Conservation (phyloP, 2,797 vertebrate species). For the Sandelia bainsii region DNA sequence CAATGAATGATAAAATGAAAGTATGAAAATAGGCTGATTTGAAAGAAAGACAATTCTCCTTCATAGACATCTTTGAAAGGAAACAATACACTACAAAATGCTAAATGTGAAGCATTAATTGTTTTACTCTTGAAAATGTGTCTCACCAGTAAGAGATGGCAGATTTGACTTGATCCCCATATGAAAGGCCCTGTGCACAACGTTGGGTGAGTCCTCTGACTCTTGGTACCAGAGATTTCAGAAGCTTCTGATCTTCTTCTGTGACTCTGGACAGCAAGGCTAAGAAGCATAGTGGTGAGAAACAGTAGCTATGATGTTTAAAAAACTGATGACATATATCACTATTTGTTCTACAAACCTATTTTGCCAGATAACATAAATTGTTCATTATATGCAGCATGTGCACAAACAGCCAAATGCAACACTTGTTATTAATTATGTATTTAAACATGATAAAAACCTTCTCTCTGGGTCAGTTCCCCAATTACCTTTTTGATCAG, state of each 20-base stretch:
- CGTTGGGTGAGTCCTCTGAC: conserved; percentile 73
- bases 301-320: neutral
- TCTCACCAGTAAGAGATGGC: conserved; percentile 85
- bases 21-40: neutral
- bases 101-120: neutral
- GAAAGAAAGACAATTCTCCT: neutral
- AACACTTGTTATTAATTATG: conserved; percentile 9
- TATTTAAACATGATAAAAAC: conserved; percentile 3
- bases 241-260: conserved; percentile 80
- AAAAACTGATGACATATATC: neutral
- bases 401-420: neutral
- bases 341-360: neutral
- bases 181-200: conserved; percentile 76
- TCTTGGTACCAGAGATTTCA: conserved; percentile 78
- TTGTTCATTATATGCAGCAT: neutral
- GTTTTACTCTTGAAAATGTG: conserved; percentile 16
- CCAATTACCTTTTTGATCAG: conserved; percentile 81
- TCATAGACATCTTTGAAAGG: neutral
- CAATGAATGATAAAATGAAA: neutral
- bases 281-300: conserved; percentile 48
- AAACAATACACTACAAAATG: neutral
- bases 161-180: conserved; percentile 77
- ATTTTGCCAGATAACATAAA: neutral
- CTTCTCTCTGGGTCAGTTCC: neutral
- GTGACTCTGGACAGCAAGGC: conserved; percentile 77